Conservation (phyloP, 2,113 vertebrate genomes). For the Muscicapa adusta region DNA sequence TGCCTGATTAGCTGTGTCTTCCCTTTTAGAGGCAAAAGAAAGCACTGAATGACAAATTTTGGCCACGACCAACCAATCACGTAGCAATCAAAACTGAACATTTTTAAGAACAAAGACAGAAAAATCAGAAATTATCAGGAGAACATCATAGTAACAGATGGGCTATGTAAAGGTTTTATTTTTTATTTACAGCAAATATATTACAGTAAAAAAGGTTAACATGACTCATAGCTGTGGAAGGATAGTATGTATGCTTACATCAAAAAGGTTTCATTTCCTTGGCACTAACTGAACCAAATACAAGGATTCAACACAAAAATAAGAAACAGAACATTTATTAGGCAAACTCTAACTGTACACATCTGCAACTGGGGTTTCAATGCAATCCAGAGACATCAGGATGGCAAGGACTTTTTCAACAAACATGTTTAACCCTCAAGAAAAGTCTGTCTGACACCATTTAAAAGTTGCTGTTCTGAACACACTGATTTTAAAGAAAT, state of each 20-base stretch:
- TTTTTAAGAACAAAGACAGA: not conserved
- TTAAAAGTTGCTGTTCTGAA: constrained; percentile 21
- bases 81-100: not conserved
- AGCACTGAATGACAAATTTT: not conserved
- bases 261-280: not conserved
- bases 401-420: not conserved
- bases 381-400: not conserved
- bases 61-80: not conserved
- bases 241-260: not conserved
- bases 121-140: not conserved
- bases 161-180: not conserved
- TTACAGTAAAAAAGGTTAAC: constrained; percentile 49
- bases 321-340: constrained; percentile 27
- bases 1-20: not conserved
- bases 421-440: not conserved
- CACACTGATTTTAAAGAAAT: constrained; percentile 25
- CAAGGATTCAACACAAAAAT: not conserved
- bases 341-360: constrained; percentile 32
- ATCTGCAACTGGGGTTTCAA: not conserved
- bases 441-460: constrained; percentile 17
- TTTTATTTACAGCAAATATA: constrained; percentile 66
- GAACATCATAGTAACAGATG: not conserved
- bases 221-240: not conserved
- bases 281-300: not conserved
- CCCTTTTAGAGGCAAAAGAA: not conserved